These are phyloP conservation scores for Urophycis tenuis DNA, from an alignment of 2,797 vertebrate genomes.

Conservation along the genomic window DNA sequence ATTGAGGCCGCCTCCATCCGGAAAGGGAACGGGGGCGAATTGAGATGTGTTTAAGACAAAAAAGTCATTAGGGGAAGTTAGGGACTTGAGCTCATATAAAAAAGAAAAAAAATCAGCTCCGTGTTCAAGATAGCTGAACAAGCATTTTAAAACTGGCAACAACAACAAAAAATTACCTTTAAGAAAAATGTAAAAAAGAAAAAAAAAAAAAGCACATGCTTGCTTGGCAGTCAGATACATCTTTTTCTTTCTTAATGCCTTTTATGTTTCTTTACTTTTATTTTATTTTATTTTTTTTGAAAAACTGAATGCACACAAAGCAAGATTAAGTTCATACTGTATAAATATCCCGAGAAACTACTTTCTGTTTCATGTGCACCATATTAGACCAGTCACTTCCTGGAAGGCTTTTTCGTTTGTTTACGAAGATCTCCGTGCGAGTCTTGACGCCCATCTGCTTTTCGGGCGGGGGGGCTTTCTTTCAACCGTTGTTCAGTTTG, in stretches of 20 bases:
- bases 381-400: slow-evolving; percentile 58
- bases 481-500: slow-evolving; percentile 44
- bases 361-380: slow-evolving; percentile 63
- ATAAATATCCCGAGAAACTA: slow-evolving; percentile 41
- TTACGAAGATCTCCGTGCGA: slow-evolving; percentile 53
- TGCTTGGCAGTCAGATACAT: slow-evolving; percentile 68
- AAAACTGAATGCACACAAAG: slow-evolving; percentile 63
- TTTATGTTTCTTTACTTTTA: slow-evolving; percentile 18
- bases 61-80: slow-evolving; percentile 38
- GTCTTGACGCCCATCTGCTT: neutral
- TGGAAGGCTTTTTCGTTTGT: slow-evolving; percentile 41
- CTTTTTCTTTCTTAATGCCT: slow-evolving; percentile 20
- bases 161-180: slow-evolving; percentile 42
- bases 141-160: slow-evolving; percentile 50
- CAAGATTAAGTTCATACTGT: slow-evolving; percentile 55
- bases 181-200: slow-evolving; percentile 19
- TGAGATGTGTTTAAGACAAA: slow-evolving; percentile 30
- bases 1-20: slow-evolving; percentile 43
- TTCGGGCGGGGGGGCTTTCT: neutral
- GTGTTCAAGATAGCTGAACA: slow-evolving; percentile 64
- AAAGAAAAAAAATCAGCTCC: slow-evolving; percentile 60
- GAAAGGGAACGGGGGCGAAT: slow-evolving; percentile 41
- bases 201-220: slow-evolving; percentile 69
- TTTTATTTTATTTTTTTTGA: slow-evolving; percentile 36
- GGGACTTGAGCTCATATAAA: slow-evolving; percentile 58